phyloP scores from a whole-genome alignment of 2,797 vertebrate genomes.

The Centropyge bicolor region DNA sequence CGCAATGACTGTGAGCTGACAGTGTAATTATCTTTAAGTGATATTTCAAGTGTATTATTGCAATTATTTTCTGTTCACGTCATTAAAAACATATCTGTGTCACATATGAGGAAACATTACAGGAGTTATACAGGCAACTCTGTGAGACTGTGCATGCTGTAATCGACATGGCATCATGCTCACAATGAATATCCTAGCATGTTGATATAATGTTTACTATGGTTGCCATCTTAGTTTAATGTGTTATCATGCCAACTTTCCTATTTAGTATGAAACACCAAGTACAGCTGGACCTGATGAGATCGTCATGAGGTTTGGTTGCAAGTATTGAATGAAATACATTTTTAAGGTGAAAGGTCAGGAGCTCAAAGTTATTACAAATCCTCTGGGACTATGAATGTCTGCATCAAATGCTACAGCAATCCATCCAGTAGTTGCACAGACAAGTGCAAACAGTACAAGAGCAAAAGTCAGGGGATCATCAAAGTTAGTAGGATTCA shows the following conservation, averaged over 20 bases:
- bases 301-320: neutral
- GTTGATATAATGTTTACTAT: neutral
- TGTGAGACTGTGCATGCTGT: neutral
- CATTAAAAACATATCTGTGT: neutral
- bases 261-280: too few relatives aligned
- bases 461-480: neutral
- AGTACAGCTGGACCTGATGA: neutral
- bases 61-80: neutral
- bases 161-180: neutral
- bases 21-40: conserved; percentile 22
- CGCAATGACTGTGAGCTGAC: conserved; percentile 34
- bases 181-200: neutral
- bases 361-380: neutral
- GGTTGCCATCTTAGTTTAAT: neutral
- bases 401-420: neutral
- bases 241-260: neutral
- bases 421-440: neutral
- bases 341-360: neutral
- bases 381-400: neutral
- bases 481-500: neutral
- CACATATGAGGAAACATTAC: neutral
- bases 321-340: neutral
- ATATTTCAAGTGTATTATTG: conserved; percentile 1
- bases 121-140: neutral
- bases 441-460: neutral